These are phyloP conservation scores for Myotis vivesi DNA, from an alignment of 2,797 vertebrate species.

Conservation along the genomic window DNA sequence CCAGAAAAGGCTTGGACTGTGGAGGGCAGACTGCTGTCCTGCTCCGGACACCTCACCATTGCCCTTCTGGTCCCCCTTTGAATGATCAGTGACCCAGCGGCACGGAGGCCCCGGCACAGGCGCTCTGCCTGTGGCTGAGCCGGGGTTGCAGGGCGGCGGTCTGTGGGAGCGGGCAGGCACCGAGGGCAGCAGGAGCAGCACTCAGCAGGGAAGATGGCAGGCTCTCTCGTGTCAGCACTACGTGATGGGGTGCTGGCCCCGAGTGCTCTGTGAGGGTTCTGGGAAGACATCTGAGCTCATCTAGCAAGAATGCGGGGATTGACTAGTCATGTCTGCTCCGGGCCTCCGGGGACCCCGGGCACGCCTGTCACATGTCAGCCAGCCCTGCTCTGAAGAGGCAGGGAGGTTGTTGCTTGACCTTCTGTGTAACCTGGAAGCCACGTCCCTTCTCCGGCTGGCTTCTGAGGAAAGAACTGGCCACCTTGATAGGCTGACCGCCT, in stretches of 20 bases:
- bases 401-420: not conserved
- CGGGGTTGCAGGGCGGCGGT: not conserved
- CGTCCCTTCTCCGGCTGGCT: not conserved
- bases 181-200: not conserved
- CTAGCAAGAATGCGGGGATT: not conserved
- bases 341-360: not conserved
- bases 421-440: not conserved
- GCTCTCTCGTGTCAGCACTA: not conserved
- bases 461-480: not conserved
- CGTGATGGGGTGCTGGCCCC: not conserved
- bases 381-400: not conserved
- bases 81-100: not conserved
- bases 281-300: not conserved
- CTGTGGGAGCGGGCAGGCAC: not conserved
- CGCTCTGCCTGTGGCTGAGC: not conserved
- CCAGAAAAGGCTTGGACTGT: not conserved
- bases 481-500: not conserved
- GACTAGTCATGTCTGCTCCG: not conserved
- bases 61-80: not conserved
- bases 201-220: rapidly evolving
- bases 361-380: not conserved
- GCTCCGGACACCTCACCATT: not conserved
- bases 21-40: not conserved
- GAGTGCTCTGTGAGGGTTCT: not conserved
- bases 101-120: not conserved